Percentiles rank a stretch among this genome's conserved stretches.
phyloP scores from a whole-genome alignment of 1,140 invertebrate species.

The fruit fly (Drosophila melanogaster) region Release_6_plus_ISO1_MT NC_004354.4:1273501-1274000 shows the following conservation, averaged over 20 bases:
- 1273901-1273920: background rate
- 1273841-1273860: conserved; percentile 24
- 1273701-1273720: conserved; percentile 7
- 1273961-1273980: conserved; percentile 3
- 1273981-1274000: background rate
- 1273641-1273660: background rate
- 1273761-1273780: conserved; percentile 30
- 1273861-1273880: background rate
- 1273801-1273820: conserved; percentile 40
- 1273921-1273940: background rate
- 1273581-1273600: background rate
- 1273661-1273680: conserved; percentile 28
- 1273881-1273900: background rate
- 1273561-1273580: background rate
- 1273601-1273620: conserved; percentile 46
- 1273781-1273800: conserved; percentile 43
- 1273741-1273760: background rate
- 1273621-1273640: conserved; percentile 52
- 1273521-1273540: conserved; percentile 13
- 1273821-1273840: conserved; percentile 69
- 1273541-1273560: conserved; percentile 1
- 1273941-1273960: background rate
- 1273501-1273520: conserved; percentile 46
- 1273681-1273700: conserved; percentile 55
- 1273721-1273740: conserved; percentile 19